These are phyloP conservation scores for Haliaeetus leucogaster DNA, from an alignment of 2,113 vertebrate genomes.

Conservation along the genomic window DNA sequence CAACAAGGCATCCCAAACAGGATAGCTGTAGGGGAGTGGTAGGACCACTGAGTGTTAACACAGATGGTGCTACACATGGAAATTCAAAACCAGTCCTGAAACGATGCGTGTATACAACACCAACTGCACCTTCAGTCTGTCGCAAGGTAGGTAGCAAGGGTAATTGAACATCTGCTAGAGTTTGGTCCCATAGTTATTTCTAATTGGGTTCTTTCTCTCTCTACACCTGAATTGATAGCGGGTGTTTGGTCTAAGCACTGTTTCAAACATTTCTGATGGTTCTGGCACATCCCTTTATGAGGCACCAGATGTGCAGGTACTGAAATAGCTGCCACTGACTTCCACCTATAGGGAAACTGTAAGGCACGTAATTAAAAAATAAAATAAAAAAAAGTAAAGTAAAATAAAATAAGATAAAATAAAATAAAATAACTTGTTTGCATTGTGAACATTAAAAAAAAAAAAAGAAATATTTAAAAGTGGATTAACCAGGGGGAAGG, in stretches of 20 bases:
- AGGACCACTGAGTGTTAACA: neutral
- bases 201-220: slow-evolving; percentile 43
- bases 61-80: neutral
- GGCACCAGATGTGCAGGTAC: slow-evolving; percentile 63
- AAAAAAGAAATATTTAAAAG: neutral
- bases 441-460: neutral
- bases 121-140: slow-evolving; percentile 38
- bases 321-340: slow-evolving; percentile 16
- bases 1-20: neutral
- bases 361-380: neutral
- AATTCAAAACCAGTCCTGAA: neutral
- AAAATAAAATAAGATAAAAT: too few species aligned
- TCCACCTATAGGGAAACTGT: neutral
- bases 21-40: neutral
- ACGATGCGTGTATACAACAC: neutral
- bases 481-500: neutral
- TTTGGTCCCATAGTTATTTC: slow-evolving; percentile 40
- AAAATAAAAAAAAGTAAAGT: neutral
- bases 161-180: slow-evolving; percentile 56
- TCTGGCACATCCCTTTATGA: slow-evolving; percentile 66
- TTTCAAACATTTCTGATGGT: slow-evolving; percentile 61
- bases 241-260: slow-evolving; percentile 47
- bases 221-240: slow-evolving; percentile 50
- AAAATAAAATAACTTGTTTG: neutral
- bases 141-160: neutral